Percentiles rank a stretch among this genome's conserved stretches.
Evolutionary conservation across 2,797 vertebrate genomes (phyloP).

Genomic region (Semotilus atromaculatus): DNA sequence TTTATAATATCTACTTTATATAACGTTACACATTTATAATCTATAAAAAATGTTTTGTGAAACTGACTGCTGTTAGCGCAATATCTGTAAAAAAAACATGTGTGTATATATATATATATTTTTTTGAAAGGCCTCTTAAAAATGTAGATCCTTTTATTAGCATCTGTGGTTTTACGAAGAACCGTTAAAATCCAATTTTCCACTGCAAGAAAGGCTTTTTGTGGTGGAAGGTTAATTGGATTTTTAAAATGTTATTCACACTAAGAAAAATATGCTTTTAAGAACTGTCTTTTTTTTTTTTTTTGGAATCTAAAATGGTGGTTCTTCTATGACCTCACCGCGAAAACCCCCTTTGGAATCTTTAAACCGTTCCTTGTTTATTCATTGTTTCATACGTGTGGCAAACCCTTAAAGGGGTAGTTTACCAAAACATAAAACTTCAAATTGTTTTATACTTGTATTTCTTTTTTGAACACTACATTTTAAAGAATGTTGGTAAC

Average conservation of each 20-base stretch:
- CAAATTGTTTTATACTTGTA: rapidly evolving
- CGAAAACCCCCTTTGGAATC: background rate
- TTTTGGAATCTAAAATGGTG: background rate
- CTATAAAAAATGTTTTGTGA: background rate
- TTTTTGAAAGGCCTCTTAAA: no score
- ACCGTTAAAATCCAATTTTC: background rate
- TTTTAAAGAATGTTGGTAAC: background rate
- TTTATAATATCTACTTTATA: no score
- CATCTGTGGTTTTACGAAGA: background rate
- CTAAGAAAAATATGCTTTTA: background rate
- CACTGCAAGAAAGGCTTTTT: background rate
- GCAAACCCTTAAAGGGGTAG: background rate
- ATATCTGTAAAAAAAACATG: no score
- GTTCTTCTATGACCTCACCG: background rate
- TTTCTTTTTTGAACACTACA: background rate
- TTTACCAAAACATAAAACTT: background rate
- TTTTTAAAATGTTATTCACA: background rate
- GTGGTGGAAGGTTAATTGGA: background rate
- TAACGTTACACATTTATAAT: no score
- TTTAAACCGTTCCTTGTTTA: background rate
- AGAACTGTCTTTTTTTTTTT: background rate
- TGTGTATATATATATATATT: no score
- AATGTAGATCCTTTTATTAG: background rate
- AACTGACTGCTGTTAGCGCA: background rate
- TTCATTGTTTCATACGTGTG: background rate